Base-by-base conservation (phyloP, 2,113 vertebrate species). In the Monopterus albus region DNA sequence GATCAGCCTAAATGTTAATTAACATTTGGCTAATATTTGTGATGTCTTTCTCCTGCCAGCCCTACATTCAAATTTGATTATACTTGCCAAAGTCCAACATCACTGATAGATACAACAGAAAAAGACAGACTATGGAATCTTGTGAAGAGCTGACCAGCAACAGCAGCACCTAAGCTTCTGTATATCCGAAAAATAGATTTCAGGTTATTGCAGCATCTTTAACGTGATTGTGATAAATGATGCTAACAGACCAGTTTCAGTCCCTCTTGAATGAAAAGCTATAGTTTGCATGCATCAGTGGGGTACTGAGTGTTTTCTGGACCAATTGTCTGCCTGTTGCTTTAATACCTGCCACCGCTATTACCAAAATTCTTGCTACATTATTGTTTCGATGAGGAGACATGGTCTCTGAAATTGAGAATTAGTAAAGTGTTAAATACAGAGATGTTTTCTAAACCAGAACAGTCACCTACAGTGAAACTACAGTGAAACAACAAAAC, bases 1-100 rank as follows among this genome's bases (percentile, higher is more conserved):
- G 63, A 58, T 40, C 52, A 50, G 62, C 49, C 20, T 31, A 50
- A 61, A 65, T 56, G 39, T 53, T 39, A 31, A 18, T 18, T 14
- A 80, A 77, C 68, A 82, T 51, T 68, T 7, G 66, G 73, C 46
- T 43, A 40, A 68, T 53, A 31, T 62, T 36, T 42, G 39, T 2
- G 38, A 29, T 14, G 42, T 45, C 71, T 35, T 51, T 69, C 67
- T 78, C 46, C 67, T n/a, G 36, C 42, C 59, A 64, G 59, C 47
- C 31, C 55, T 78, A 87, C 87, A 89, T 90, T 90, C 86, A 81
- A 56, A 71, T 76, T 26, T 71, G 72, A 83, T 87, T 82, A 79
- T 64, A 79, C 59, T 67, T 68, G 71, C 74, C 53, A 17, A 72
- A 62, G 46, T 75, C 51, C 15, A 29, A 56, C 46, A 47, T 38